phyloP scores from a whole-genome alignment of 2,888 invertebrate genomes.

The Aleiodes alternator region DNA sequence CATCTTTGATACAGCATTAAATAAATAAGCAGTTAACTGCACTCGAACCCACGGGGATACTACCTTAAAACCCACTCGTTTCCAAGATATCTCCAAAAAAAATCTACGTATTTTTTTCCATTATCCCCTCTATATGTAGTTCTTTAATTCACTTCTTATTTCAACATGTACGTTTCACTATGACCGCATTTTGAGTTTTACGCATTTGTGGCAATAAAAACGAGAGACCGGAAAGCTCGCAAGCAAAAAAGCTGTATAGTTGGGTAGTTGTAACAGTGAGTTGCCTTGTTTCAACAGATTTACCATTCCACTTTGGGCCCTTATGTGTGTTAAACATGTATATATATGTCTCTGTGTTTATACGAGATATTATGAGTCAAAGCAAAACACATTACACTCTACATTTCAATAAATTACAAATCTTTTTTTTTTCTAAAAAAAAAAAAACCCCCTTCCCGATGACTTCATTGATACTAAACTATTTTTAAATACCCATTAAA shows the following conservation, averaged over 20 bases:
- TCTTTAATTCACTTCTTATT: conserved; percentile 37
- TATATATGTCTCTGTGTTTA: background rate
- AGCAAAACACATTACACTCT: conserved; percentile 27
- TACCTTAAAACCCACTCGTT: no score
- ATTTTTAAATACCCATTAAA: background rate
- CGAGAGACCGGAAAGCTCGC: conserved; percentile 65
- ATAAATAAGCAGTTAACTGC: no score
- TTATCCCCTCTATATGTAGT: background rate
- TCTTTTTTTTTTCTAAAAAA: background rate
- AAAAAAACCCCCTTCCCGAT: background rate
- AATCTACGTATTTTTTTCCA: conserved; percentile 26
- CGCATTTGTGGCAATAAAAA: conserved; percentile 56
- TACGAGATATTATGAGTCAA: background rate
- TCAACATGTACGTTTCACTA: conserved; percentile 37
- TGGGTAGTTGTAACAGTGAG: conserved; percentile 53
- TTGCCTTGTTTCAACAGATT: conserved; percentile 54
- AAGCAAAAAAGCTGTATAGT: conserved; percentile 60
- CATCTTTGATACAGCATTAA: no score
- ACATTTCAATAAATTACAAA: conserved; percentile 36
- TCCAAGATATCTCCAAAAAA: no score
- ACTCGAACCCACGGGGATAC: no score
- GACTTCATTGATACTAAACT: conserved; percentile 1
- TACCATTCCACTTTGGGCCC: conserved; percentile 16
- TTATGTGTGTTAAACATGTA: background rate
- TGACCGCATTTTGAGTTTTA: conserved; percentile 16